Conservation (phyloP, 1,140 invertebrate species). For the Choristoneura fumiferana region DNA sequence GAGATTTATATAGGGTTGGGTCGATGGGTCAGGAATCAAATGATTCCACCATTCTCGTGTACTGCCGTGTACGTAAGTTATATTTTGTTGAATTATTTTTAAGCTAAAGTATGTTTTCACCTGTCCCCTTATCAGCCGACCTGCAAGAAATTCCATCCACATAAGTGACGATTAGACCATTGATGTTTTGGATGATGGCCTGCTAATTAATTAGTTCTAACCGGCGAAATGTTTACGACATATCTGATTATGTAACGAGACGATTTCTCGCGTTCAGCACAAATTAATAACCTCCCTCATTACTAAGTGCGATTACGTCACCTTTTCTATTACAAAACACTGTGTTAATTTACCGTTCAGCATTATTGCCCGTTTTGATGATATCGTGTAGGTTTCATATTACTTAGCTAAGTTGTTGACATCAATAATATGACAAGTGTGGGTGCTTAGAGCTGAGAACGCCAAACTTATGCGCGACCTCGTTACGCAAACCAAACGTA, state of each 20-base stretch:
- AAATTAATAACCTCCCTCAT: neutral
- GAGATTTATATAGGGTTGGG: no score
- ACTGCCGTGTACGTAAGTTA: no score
- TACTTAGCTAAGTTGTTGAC: neutral
- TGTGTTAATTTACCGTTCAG: neutral
- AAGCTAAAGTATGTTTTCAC: no score
- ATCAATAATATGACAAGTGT: neutral
- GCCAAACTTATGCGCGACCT: constrained; percentile 51
- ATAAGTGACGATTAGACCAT: no score
- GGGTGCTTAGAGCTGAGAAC: constrained; percentile 23
- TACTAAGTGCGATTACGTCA: neutral
- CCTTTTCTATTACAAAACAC: constrained; percentile 1
- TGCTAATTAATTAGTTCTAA: neutral
- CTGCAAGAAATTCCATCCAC: no score
- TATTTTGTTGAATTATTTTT: no score
- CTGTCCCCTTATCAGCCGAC: no score
- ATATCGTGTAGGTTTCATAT: neutral
- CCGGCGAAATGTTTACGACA: constrained; percentile 1
- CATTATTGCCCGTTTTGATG: neutral
- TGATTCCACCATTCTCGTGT: no score
- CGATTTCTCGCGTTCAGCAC: constrained; percentile 7
- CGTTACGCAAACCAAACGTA: constrained; percentile 57
- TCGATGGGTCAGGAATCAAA: no score
- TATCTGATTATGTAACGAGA: neutral
- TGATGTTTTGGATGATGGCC: no score